These are phyloP conservation scores for Toxostoma redivivum DNA, from an alignment of 2,113 vertebrate genomes.

Conservation along the genomic window DNA sequence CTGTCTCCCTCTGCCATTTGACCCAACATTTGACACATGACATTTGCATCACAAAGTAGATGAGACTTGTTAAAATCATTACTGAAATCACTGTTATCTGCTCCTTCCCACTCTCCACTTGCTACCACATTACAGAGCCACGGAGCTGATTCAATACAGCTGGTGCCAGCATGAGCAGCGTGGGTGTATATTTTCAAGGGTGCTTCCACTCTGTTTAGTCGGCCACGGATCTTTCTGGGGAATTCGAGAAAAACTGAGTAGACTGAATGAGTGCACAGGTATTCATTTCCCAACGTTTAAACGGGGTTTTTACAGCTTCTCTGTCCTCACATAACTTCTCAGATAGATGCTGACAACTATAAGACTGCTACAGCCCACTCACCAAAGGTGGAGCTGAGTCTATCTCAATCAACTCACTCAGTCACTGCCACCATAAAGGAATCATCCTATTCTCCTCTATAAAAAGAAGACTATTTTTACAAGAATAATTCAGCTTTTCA, in stretches of 20 bases:
- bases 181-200: conserved; percentile 4
- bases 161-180: background rate
- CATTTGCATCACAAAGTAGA: background rate
- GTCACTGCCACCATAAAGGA: background rate
- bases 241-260: background rate
- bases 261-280: background rate
- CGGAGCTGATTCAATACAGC: background rate
- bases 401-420: background rate
- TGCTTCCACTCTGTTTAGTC: background rate
- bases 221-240: background rate
- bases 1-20: background rate
- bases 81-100: background rate
- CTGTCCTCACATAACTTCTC: background rate
- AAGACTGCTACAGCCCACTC: background rate
- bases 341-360: background rate
- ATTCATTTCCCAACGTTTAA: background rate
- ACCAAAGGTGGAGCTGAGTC: background rate
- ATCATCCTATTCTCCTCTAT: background rate
- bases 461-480: background rate
- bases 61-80: background rate
- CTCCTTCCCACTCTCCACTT: background rate
- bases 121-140: background rate
- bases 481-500: background rate
- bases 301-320: background rate
- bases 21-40: background rate